Base-by-base conservation (phyloP, 1,140 invertebrate genomes). In the Tenebrio molitor region DNA sequence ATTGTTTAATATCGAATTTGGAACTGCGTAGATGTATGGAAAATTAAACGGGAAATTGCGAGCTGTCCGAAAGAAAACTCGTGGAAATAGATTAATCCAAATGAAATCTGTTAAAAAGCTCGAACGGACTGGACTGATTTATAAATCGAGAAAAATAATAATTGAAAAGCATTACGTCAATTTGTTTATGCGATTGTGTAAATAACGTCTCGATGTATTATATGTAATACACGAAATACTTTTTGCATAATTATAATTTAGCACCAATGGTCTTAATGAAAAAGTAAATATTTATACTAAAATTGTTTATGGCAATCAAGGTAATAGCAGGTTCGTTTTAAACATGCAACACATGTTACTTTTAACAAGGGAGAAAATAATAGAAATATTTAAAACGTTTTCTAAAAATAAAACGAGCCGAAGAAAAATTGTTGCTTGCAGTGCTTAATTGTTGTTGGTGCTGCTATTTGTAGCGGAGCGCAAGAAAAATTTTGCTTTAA, bases 251-350 rank as follows among this genome's bases (percentile, higher is more conserved):
- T 58, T 33, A 58, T 14, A 58, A 58, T 58, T 58, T 58, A 58
- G 50, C 50, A 58, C 50, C 50, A 58, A 58, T 29, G 50, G 50
- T 58, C 50, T 58, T 58, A 58, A 58, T 58, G 14, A 29, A 58
- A 29, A 29, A 58, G 50, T 58, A 58, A 58, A 58, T 58, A 58
- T 58, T 58, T 58, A 58, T 53, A 25, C 23, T 58, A 58, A 58
- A 58, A 58, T 58, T 58, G 50, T 58, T 58, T 58, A 58, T 58
- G 23, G 50, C 50, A 58, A 58, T 58, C 50, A 58, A 58, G 50
- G 50, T 58, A 58, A 50, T 50, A 50, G 44, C 17, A 58, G 50
- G 50, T 58, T 58, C 23, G 12, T 21, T 58, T 58, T 58, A 58
- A 58, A 58, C 50, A 58, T 58, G 50, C 50, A 58, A 58, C 50